Evolutionary conservation across 1,140 invertebrate genomes (phyloP).

Genomic region (Drosophila sulfurigaster): DNA sequence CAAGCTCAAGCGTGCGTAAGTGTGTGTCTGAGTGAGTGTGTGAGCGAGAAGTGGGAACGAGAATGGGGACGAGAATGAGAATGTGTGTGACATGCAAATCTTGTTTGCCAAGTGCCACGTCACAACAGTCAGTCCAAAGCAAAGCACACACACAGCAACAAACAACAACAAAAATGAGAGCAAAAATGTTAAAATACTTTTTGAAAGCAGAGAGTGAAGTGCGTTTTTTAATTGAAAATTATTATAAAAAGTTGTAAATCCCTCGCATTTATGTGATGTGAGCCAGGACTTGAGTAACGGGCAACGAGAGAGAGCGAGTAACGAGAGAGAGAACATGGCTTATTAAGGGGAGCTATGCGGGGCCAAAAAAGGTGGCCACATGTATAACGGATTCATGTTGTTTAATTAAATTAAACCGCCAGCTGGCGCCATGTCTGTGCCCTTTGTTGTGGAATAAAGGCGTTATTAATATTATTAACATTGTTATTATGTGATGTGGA

Average conservation of each 20-base stretch:
- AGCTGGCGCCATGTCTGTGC: constrained; percentile 50
- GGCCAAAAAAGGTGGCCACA: constrained; percentile 70
- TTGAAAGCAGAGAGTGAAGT: constrained; percentile 54
- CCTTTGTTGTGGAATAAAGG: constrained; percentile 78
- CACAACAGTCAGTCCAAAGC: constrained; percentile 42
- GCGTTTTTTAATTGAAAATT: constrained; percentile 82
- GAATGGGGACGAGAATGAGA: not conserved
- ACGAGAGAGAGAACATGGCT: constrained; percentile 20
- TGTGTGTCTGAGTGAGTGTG: constrained; percentile 26
- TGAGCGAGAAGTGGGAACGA: not conserved
- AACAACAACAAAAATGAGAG: constrained; percentile 39
- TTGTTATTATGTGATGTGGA: constrained; percentile 47
- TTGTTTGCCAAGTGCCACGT: constrained; percentile 75
- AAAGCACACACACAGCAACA: constrained; percentile 20
- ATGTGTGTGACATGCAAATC: constrained; percentile 79
- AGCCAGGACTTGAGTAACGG: constrained; percentile 1
- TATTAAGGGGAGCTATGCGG: constrained; percentile 58
- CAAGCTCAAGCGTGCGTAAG: constrained; percentile 72
- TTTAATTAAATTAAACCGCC: constrained; percentile 81
- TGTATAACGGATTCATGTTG: constrained; percentile 75
- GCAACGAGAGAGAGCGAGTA: not conserved
- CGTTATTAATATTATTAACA: constrained; percentile 83
- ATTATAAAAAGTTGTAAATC: constrained; percentile 82
- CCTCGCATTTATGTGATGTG: constrained; percentile 48
- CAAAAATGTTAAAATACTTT: constrained; percentile 48